A percentile compares a stretch with the other conserved stretches of the same genome.
Conservation (phyloP, 2,797 vertebrate species). For the Pagetopsis macropterus region DNA sequence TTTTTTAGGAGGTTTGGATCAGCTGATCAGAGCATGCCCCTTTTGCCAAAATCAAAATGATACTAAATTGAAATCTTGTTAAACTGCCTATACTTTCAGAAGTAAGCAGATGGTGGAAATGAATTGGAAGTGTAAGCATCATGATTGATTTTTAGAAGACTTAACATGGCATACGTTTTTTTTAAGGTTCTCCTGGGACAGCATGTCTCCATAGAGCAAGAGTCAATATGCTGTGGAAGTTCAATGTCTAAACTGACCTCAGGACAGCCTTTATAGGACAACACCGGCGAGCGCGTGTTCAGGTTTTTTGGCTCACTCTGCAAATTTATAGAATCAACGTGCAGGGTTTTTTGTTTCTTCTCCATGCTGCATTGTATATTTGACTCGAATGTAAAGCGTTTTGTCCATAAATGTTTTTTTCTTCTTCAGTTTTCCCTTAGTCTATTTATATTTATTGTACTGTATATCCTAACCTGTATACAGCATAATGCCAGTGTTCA, state of each 20-base stretch:
- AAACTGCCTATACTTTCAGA: constrained; percentile 42
- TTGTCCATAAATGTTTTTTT: constrained; percentile 74
- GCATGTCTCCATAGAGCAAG: constrained; percentile 35
- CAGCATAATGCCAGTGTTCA: constrained; percentile 59
- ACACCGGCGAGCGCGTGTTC: constrained; percentile 33
- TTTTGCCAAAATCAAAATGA: constrained; percentile 61
- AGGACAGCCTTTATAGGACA: constrained; percentile 62
- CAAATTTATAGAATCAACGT: constrained; percentile 62
- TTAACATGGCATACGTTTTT: constrained; percentile 16
- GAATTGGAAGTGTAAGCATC: constrained; percentile 21
- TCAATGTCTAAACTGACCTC: constrained; percentile 69
- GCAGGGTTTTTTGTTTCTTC: constrained; percentile 60
- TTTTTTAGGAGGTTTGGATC: constrained; percentile 42
- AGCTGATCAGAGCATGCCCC: constrained; percentile 48
- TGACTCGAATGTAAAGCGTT: constrained; percentile 80
- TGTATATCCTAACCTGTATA: constrained; percentile 68
- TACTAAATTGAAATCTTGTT: constrained; percentile 28
- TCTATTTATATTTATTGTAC: constrained; percentile 88
- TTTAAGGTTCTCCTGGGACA: constrained; percentile 41
- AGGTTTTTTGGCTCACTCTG: constrained; percentile 70
- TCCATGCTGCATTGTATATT: constrained; percentile 73
- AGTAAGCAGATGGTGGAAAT: constrained; percentile 37
- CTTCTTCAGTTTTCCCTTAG: constrained; percentile 80
- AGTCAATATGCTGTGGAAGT: constrained; percentile 49
- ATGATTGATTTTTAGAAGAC: constrained; percentile 40